Percentiles rank a stretch among this genome's conserved stretches.
These are phyloP conservation scores for Tympanuchus pallidicinctus DNA, from an alignment of 2,113 vertebrate genomes.

Conservation along the genomic window DNA sequence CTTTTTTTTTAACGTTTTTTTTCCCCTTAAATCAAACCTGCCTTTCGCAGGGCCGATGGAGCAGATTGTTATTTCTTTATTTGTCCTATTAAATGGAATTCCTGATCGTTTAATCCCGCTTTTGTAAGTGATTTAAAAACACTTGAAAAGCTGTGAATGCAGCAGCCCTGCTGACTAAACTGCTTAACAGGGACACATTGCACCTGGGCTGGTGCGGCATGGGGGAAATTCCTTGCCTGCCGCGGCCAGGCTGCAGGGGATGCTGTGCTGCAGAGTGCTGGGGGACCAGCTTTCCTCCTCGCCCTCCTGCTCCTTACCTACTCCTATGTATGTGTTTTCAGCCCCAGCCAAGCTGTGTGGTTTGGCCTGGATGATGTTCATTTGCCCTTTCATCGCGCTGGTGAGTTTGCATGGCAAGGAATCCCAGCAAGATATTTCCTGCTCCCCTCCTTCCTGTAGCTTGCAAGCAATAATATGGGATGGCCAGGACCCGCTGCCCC, in stretches of 20 bases:
- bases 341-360: neutral
- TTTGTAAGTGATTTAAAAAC: conserved; percentile 88
- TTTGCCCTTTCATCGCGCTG: accelerated
- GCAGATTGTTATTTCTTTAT: conserved; percentile 89
- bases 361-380: neutral
- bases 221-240: conserved; percentile 10
- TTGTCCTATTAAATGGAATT: conserved; percentile 89
- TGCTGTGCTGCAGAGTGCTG: neutral
- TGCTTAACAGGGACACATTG: conserved; percentile 50
- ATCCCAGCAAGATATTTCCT: neutral
- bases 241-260: neutral
- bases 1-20: conserved; percentile 44
- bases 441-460: neutral
- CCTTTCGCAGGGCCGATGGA: conserved; percentile 80
- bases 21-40: conserved; percentile 73
- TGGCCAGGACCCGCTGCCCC: neutral
- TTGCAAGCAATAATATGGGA: neutral
- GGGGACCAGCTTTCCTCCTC: neutral
- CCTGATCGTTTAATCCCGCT: conserved; percentile 85
- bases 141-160: conserved; percentile 79
- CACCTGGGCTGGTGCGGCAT: neutral
- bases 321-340: neutral
- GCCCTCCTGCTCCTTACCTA: neutral
- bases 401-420: neutral
- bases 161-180: conserved; percentile 68